Conservation (phyloP, 2,888 invertebrate genomes). For the Diogma glabrata region DNA sequence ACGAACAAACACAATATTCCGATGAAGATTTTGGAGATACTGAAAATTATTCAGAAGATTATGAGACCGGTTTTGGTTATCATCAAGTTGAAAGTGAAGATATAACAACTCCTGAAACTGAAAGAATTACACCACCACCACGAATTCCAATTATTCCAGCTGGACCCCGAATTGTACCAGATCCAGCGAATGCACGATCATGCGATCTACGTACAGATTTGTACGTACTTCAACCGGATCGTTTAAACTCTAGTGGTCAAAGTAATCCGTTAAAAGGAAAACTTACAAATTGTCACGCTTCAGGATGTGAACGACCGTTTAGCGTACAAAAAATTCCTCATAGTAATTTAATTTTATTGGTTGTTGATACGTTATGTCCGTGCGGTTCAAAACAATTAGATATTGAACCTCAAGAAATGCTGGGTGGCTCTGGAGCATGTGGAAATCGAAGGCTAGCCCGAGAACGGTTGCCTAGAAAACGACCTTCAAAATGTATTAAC, state of each 20-base stretch:
- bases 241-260: slow-evolving; percentile 62
- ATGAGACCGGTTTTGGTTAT: slow-evolving; percentile 32
- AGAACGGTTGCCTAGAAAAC: slow-evolving; percentile 58
- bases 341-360: slow-evolving; percentile 77
- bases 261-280: slow-evolving; percentile 81
- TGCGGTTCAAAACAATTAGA: slow-evolving; percentile 79
- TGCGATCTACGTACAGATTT: slow-evolving; percentile 83
- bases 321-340: slow-evolving; percentile 86
- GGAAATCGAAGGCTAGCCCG: slow-evolving; percentile 45
- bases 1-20: slow-evolving; percentile 25
- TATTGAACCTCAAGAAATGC: slow-evolving; percentile 61
- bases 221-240: slow-evolving; percentile 70
- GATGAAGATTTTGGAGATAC: slow-evolving; percentile 27
- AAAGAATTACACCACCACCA: slow-evolving; percentile 31
- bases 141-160: slow-evolving; percentile 29
- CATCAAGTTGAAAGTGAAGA: slow-evolving; percentile 27
- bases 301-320: slow-evolving; percentile 82
- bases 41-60: slow-evolving; percentile 32
- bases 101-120: slow-evolving; percentile 33
- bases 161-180: slow-evolving; percentile 38
- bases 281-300: slow-evolving; percentile 75
- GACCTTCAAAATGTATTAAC: slow-evolving; percentile 71
- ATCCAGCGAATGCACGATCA: slow-evolving; percentile 53
- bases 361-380: slow-evolving; percentile 79
- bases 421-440: slow-evolving; percentile 42